Conservation (phyloP, 2,113 vertebrate genomes). For the Tyto alba region DNA sequence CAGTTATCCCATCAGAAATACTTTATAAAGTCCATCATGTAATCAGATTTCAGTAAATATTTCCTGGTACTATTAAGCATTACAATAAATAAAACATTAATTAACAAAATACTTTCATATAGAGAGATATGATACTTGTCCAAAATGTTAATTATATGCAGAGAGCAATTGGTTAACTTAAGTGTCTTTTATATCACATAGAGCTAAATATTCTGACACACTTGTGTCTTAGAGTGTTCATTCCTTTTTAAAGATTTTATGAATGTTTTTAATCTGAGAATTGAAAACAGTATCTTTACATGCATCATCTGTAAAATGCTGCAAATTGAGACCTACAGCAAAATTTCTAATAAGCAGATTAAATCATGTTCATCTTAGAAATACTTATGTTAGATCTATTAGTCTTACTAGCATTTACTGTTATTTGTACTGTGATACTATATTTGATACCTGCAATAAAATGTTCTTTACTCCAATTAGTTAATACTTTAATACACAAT, state of each 20-base stretch:
- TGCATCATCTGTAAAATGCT: not conserved
- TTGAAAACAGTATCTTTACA: not conserved
- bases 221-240: not conserved
- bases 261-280: not conserved
- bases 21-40: not conserved
- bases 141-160: not conserved
- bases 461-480: not conserved
- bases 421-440: not conserved
- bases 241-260: not conserved
- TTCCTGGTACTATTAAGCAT: not conserved
- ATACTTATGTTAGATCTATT: not conserved
- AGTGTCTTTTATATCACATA: not conserved
- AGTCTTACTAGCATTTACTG: not conserved
- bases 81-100: not conserved
- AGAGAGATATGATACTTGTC: not conserved
- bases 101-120: not conserved
- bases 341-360: not conserved
- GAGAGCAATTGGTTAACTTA: not conserved
- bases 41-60: not conserved
- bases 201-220: not conserved
- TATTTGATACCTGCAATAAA: slow-evolving; percentile 1
- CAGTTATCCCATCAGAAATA: not conserved
- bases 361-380: not conserved
- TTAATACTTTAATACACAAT: not conserved
- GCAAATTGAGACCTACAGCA: not conserved